phyloP scores from a whole-genome alignment of 2,113 vertebrate species.

The Bubalus kerabau region DNA sequence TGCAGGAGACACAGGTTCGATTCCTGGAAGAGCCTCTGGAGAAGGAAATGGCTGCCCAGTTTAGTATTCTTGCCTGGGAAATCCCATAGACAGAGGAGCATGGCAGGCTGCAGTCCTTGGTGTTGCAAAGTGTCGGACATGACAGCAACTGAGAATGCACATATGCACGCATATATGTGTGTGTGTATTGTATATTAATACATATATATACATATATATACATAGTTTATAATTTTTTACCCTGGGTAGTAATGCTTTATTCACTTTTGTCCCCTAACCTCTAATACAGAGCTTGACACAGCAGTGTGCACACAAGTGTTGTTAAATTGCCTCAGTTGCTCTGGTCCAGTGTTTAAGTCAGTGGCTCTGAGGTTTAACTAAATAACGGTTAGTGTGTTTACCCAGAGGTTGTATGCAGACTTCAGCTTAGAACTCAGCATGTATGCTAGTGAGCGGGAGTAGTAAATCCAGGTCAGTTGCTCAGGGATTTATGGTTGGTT shows the following conservation, averaged over 20 bases:
- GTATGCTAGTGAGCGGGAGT: accelerated
- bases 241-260: accelerated
- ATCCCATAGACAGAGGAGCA: not conserved
- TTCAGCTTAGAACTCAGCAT: accelerated
- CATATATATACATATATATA: too few species aligned
- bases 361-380: not conserved
- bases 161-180: accelerated
- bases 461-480: accelerated
- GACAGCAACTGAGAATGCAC: not conserved
- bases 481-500: not conserved
- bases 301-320: too few species aligned
- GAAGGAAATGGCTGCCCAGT: not conserved
- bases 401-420: accelerated
- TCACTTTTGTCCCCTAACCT: not conserved
- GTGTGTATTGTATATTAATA: not conserved
- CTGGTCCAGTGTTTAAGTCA: not conserved
- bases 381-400: too few species aligned
- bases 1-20: accelerated
- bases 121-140: accelerated
- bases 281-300: not conserved
- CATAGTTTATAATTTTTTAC: not conserved
- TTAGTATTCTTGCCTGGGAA: not conserved
- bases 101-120: not conserved
- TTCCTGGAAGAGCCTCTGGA: not conserved
- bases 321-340: not conserved